Percentiles rank a stretch among this genome's conserved stretches.
These are phyloP conservation scores for Adelges cooleyi DNA, from an alignment of 1,140 invertebrate species.

Conservation along the genomic window DNA sequence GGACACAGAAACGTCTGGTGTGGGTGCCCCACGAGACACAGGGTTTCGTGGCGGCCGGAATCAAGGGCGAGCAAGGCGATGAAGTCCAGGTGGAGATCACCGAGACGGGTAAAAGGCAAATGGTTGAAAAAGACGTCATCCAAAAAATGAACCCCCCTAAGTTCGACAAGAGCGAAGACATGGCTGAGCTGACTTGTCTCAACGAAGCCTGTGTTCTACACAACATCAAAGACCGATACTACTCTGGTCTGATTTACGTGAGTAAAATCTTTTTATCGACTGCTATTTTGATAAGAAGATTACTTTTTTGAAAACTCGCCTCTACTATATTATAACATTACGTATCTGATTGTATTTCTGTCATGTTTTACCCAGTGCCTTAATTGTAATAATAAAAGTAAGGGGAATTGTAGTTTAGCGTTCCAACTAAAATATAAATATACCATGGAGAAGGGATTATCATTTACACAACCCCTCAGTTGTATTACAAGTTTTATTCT, in stretches of 20 bases:
- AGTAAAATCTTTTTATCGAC: slow-evolving; percentile 46
- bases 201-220: slow-evolving; percentile 98
- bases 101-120: slow-evolving; percentile 82
- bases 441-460: no score
- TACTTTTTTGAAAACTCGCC: no score
- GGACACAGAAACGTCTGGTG: slow-evolving; percentile 93
- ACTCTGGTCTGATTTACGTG: slow-evolving; percentile 98
- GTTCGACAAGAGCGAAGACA: slow-evolving; percentile 99
- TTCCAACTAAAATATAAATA: no score
- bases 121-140: slow-evolving; percentile 89
- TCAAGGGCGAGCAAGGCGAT: slow-evolving; percentile 88
- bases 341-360: no score
- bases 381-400: no score
- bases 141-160: slow-evolving; percentile 99
- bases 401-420: no score
- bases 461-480: no score
- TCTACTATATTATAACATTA: no score
- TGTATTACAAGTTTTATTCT: no score
- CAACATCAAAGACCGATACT: slow-evolving; percentile 99
- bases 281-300: no score
- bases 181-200: slow-evolving; percentile 97
- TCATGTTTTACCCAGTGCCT: no score
- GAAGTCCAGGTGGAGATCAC: slow-evolving; percentile 94
- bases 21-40: slow-evolving; percentile 96
- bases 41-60: slow-evolving; percentile 90